Conservation (phyloP, 2,888 invertebrate genomes). For the Drosophila conformis region DNA sequence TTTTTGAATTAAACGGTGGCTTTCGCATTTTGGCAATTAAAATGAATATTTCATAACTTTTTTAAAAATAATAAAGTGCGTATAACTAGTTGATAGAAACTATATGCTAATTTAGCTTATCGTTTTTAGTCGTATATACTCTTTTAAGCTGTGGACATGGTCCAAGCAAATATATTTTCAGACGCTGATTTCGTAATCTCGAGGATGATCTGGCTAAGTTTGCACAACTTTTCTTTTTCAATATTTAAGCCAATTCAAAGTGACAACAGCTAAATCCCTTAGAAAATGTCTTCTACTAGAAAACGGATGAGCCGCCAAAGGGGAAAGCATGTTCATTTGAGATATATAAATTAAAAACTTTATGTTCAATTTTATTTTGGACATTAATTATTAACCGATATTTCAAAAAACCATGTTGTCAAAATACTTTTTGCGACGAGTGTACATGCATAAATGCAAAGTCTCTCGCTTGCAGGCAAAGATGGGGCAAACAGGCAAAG, state of each 20-base stretch:
- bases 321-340: background rate
- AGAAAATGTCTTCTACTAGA: background rate
- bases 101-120: background rate
- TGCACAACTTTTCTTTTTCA: background rate
- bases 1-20: background rate
- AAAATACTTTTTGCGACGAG: background rate
- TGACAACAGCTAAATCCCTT: background rate
- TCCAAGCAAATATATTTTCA: background rate
- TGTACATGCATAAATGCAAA: slow-evolving; percentile 2
- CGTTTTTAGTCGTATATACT: background rate
- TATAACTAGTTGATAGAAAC: background rate
- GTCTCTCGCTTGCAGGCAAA: slow-evolving; percentile 15
- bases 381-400: background rate
- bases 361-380: background rate
- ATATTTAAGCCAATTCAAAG: too few species aligned
- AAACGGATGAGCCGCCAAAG: background rate
- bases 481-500: slow-evolving; percentile 16
- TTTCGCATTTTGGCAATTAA: background rate
- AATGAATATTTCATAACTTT: background rate
- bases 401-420: background rate
- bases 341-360: background rate
- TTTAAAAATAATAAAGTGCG: background rate
- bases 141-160: background rate
- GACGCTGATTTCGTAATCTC: background rate
- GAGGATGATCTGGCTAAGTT: background rate